A percentile compares a stretch with the other conserved stretches of the same genome.
phyloP scores from a whole-genome alignment of 2,797 vertebrate species.

The Micromesistius poutassou region DNA sequence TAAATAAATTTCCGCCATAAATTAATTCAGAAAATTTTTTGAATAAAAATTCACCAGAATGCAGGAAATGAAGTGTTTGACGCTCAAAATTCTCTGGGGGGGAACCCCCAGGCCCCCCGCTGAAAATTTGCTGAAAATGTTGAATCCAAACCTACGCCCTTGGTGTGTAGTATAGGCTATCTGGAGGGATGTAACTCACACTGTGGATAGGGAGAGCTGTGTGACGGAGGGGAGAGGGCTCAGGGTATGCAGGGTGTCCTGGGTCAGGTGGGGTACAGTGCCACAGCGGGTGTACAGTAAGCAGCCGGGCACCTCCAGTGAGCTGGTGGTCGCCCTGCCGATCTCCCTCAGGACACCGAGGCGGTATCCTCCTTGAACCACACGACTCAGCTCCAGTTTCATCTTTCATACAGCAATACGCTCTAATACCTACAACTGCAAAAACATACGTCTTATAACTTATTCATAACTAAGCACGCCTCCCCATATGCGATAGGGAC shows the following conservation, averaged over 20 bases:
- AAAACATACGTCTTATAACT: not conserved
- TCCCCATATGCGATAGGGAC: not conserved
- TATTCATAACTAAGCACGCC: not conserved
- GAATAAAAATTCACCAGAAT: too few relatives aligned
- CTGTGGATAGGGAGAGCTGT: slow-evolving; percentile 79
- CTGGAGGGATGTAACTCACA: slow-evolving; percentile 74
- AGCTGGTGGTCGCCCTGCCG: slow-evolving; percentile 67
- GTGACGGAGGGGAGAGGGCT: slow-evolving; percentile 77
- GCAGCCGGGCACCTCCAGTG: slow-evolving; percentile 84
- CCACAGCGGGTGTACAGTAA: slow-evolving; percentile 87
- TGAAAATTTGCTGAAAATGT: too few relatives aligned
- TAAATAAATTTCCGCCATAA: too few relatives aligned
- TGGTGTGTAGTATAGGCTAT: not conserved
- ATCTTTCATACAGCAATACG: slow-evolving; percentile 63
- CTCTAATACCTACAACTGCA: not conserved
- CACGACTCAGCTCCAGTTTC: slow-evolving; percentile 78
- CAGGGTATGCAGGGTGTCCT: slow-evolving; percentile 79
- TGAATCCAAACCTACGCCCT: too few relatives aligned
- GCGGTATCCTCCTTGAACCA: slow-evolving; percentile 75
- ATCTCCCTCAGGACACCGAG: slow-evolving; percentile 79
- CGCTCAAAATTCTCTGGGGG: too few relatives aligned
- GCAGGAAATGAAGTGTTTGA: too few relatives aligned
- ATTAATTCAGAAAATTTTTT: too few relatives aligned
- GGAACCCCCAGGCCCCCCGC: too few relatives aligned
- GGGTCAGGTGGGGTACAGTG: slow-evolving; percentile 87